phyloP scores from a whole-genome alignment of 1,140 invertebrate genomes.

The Drosophila murphyi region DNA sequence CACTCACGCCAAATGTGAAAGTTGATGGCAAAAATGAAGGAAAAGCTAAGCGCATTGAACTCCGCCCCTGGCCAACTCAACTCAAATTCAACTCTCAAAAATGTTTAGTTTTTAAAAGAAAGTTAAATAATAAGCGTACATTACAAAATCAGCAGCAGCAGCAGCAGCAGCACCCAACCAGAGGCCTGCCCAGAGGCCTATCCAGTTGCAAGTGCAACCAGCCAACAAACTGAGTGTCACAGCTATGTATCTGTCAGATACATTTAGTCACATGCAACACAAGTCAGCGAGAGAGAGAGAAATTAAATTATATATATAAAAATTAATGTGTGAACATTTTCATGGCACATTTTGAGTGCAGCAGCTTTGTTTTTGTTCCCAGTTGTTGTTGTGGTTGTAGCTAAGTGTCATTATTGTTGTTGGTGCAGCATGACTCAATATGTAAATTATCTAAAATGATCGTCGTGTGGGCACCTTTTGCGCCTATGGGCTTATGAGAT shows the following conservation, averaged over 20 bases:
- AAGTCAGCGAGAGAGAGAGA: conserved; percentile 5
- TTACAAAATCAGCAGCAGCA: conserved; percentile 32
- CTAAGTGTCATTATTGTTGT: conserved; percentile 2
- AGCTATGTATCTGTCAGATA: conserved; percentile 33
- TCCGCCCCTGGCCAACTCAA: conserved; percentile 38
- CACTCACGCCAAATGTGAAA: conserved; percentile 62
- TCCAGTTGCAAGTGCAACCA: conserved; percentile 28
- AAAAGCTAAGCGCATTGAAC: conserved; percentile 75
- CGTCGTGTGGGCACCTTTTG: conserved; percentile 33
- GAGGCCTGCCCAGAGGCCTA: conserved; percentile 22
- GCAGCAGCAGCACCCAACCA: background rate
- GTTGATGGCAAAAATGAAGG: conserved; percentile 55
- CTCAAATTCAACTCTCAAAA: conserved; percentile 1
- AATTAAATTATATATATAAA: conserved; percentile 44
- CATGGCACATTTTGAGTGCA: conserved; percentile 47
- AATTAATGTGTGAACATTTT: conserved; percentile 67
- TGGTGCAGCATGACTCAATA: conserved; percentile 47
- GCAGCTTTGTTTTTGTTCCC: conserved; percentile 4
- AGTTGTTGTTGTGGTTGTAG: conserved; percentile 1
- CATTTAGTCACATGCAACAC: conserved; percentile 4
- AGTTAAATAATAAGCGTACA: conserved; percentile 70
- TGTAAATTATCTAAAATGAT: conserved; percentile 65
- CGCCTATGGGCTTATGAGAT: background rate
- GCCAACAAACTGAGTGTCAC: conserved; percentile 10
- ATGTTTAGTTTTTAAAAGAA: conserved; percentile 47